Conservation (phyloP, 1,140 invertebrate species). For the Pararge aegeria region DNA sequence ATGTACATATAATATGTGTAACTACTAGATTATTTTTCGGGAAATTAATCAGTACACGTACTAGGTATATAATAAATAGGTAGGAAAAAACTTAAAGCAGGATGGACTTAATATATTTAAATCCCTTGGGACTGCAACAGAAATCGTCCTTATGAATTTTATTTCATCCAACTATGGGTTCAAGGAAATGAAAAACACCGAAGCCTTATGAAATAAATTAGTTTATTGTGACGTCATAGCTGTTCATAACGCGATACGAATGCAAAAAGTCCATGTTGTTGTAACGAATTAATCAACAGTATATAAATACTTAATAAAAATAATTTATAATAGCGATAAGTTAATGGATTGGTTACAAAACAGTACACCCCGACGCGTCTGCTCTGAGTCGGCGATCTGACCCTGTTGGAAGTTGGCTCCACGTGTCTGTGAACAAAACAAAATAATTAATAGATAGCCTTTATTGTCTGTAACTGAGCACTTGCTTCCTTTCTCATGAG, state of each 20-base stretch:
- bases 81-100: too few relatives aligned
- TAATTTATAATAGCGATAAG: constrained; percentile 74
- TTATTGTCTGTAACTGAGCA: too few relatives aligned
- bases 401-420: constrained; percentile 35
- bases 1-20: too few relatives aligned
- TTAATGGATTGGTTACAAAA: constrained; percentile 75
- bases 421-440: constrained; percentile 33
- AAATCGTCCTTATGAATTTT: too few relatives aligned
- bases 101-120: too few relatives aligned
- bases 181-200: constrained; percentile 5
- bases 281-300: constrained; percentile 66
- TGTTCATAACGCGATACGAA: constrained; percentile 47
- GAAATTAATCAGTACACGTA: too few relatives aligned
- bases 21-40: too few relatives aligned
- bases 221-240: constrained; percentile 70
- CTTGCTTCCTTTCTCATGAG: too few relatives aligned
- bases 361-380: constrained; percentile 51
- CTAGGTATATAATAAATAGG: too few relatives aligned
- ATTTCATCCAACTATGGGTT: not conserved
- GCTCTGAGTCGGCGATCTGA: constrained; percentile 22
- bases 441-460: not conserved
- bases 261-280: constrained; percentile 49
- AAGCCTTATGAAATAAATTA: constrained; percentile 73
- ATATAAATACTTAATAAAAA: constrained; percentile 72
- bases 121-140: too few relatives aligned